Percentiles rank a stretch among this genome's conserved stretches.
phyloP scores from a whole-genome alignment of 2,888 invertebrate genomes.

The Cheilosia soror region DNA sequence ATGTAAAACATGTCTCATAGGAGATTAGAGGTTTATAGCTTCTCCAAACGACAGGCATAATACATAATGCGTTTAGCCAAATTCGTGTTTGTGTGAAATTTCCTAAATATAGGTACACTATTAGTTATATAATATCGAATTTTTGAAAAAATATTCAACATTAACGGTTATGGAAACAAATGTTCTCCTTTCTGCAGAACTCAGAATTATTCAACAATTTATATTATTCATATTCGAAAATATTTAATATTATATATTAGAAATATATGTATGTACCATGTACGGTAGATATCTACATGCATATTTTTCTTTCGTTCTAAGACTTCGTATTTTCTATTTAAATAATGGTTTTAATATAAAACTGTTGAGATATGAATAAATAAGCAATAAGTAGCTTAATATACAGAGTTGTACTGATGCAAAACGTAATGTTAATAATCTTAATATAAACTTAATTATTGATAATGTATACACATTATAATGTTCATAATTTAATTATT shows the following conservation, averaged over 20 bases:
- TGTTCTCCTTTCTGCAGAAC: slow-evolving; percentile 29
- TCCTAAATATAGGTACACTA: too few relatives aligned
- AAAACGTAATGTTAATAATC: slow-evolving; percentile 27
- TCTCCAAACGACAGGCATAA: too few relatives aligned
- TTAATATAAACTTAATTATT: slow-evolving; percentile 24
- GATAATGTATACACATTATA: slow-evolving; percentile 6
- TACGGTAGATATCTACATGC: slow-evolving; percentile 28
- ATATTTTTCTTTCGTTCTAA: slow-evolving; percentile 52
- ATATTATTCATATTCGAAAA: slow-evolving; percentile 45
- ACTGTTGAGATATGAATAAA: slow-evolving; percentile 49
- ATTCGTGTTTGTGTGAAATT: too few relatives aligned
- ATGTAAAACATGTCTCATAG: too few relatives aligned
- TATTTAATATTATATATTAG: slow-evolving; percentile 2
- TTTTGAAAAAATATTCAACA: not conserved
- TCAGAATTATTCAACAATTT: slow-evolving; percentile 25
- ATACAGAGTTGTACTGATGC: slow-evolving; percentile 33
- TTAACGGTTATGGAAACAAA: not conserved
- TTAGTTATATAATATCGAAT: not conserved
- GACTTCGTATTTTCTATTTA: slow-evolving; percentile 47
- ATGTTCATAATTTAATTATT: slow-evolving; percentile 56
- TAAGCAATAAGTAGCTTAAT: slow-evolving; percentile 57
- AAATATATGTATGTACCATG: slow-evolving; percentile 22
- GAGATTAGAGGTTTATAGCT: too few relatives aligned
- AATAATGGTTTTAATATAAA: slow-evolving; percentile 43
- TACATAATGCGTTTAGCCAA: too few relatives aligned